Percentiles rank a stretch among this genome's conserved stretches.
Evolutionary conservation across 2,797 vertebrate genomes (phyloP).

Genomic region (Linurgus olivaceus): DNA sequence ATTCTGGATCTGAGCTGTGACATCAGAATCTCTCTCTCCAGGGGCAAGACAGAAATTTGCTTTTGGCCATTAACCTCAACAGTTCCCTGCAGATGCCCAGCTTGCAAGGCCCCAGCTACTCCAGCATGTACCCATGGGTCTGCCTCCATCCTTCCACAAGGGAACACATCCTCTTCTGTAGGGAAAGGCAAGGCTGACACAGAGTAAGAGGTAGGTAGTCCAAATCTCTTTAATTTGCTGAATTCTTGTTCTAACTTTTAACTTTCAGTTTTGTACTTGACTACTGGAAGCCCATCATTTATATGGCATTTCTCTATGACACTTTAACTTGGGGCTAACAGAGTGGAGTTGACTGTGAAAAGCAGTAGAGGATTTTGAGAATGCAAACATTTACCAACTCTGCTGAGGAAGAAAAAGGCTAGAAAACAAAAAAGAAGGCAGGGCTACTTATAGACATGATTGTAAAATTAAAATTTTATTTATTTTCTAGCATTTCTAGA

Average conservation of each 20-base stretch:
- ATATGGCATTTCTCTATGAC: background rate
- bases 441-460: background rate
- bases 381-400: background rate
- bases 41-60: background rate
- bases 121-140: background rate
- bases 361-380: background rate
- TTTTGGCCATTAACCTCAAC: background rate
- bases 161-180: background rate
- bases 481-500: background rate
- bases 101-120: background rate
- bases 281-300: background rate
- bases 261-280: background rate
- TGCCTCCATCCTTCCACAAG: background rate
- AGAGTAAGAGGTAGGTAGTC: background rate
- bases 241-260: background rate
- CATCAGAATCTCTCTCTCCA: background rate
- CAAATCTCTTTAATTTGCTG: background rate
- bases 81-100: background rate
- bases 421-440: background rate
- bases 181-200: background rate
- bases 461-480: background rate
- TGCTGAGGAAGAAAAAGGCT: background rate
- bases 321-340: slow-evolving; percentile 44
- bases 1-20: background rate
- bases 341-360: slow-evolving; percentile 32